Evolutionary conservation across 1,140 invertebrate genomes (phyloP).

Genomic region (Oncopodura yosiiana): DNA sequence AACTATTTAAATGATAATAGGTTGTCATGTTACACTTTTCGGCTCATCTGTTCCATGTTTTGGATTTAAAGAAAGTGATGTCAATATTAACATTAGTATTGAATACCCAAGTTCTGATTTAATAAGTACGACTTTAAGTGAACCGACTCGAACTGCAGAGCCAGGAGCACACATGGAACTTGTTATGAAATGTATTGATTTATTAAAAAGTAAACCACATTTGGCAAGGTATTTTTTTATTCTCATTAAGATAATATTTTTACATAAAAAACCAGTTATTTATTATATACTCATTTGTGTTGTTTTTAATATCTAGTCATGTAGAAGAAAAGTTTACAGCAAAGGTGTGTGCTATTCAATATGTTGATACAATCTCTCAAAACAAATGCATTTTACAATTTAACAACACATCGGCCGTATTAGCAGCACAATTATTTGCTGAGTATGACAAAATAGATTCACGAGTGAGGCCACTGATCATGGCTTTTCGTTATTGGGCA

Average conservation of each 20-base stretch:
- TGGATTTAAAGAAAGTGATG: constrained; percentile 29
- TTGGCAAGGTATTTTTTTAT: too few species aligned
- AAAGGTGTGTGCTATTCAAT: constrained; percentile 16
- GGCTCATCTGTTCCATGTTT: constrained; percentile 29
- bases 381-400: constrained; percentile 13
- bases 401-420: constrained; percentile 25
- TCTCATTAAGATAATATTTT: too few species aligned
- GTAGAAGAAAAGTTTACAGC: constrained; percentile 18
- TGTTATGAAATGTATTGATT: too few species aligned
- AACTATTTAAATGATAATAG: not conserved
- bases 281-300: not conserved
- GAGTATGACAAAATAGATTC: constrained; percentile 27
- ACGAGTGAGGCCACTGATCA: constrained; percentile 18
- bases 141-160: too few species aligned
- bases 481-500: constrained; percentile 25
- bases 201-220: too few species aligned
- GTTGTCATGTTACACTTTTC: constrained; percentile 13
- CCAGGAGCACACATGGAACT: too few species aligned
- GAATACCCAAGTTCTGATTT: too few species aligned
- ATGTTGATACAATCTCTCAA: constrained; percentile 8
- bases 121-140: too few species aligned
- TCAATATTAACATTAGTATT: constrained; percentile 25
- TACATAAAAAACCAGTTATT: too few species aligned
- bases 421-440: constrained; percentile 17
- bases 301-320: not conserved